Evolutionary conservation across 2,888 invertebrate species (phyloP).

Genomic region (Cartodere bifasciata): DNA sequence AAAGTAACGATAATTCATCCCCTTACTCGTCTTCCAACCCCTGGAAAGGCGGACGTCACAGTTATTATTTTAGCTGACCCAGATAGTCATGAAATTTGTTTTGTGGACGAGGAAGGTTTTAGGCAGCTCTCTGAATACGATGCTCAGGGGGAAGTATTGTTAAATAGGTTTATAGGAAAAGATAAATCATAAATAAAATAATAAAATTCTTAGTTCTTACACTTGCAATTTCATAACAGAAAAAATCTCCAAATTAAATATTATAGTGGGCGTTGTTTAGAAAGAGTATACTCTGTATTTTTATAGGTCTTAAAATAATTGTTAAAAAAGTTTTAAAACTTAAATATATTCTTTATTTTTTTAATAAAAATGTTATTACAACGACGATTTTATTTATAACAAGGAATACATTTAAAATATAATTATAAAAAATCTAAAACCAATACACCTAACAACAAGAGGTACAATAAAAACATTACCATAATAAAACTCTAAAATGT

Average conservation of each 20-base stretch:
- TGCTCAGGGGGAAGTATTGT: constrained; percentile 62
- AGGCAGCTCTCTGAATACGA: constrained; percentile 77
- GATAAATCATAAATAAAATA: constrained; percentile 47
- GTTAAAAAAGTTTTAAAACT: too few species aligned
- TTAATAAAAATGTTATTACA: too few species aligned
- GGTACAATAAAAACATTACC: too few species aligned
- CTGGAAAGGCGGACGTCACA: constrained; percentile 91
- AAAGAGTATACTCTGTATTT: too few species aligned
- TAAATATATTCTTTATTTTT: too few species aligned
- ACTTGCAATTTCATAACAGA: too few species aligned
- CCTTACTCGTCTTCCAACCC: constrained; percentile 85
- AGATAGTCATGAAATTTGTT: constrained; percentile 96
- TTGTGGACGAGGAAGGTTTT: constrained; percentile 95
- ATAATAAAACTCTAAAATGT: too few species aligned
- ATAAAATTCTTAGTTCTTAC: too few species aligned
- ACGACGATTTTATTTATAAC: too few species aligned
- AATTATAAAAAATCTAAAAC: not conserved
- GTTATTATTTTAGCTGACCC: constrained; percentile 96
- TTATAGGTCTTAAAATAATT: too few species aligned
- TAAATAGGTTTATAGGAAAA: constrained; percentile 62
- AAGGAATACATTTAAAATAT: not conserved
- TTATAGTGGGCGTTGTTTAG: too few species aligned
- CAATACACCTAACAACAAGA: not conserved
- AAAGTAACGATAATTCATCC: constrained; percentile 75
- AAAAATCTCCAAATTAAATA: too few species aligned